Evolutionary conservation across 2,888 invertebrate species (phyloP).

Genomic region (Drosophila barbarae): DNA sequence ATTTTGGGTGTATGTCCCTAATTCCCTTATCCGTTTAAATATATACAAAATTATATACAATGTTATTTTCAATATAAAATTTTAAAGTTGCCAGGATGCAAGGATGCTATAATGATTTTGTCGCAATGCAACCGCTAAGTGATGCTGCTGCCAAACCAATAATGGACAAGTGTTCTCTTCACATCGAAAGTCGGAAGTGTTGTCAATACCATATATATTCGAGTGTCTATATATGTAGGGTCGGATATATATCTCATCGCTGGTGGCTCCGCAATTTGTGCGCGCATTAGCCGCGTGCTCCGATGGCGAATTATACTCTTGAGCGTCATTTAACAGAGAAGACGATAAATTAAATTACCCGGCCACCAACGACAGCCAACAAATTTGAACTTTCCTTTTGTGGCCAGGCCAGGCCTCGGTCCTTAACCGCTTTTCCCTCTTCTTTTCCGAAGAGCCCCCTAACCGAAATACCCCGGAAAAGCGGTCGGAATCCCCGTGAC

Average conservation of each 20-base stretch:
- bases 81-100: not conserved
- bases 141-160: not conserved
- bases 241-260: constrained; percentile 19
- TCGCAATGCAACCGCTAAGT: constrained; percentile 11
- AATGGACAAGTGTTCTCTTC: constrained; percentile 3
- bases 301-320: constrained; percentile 70
- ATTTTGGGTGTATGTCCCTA: not conserved
- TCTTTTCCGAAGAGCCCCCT: not conserved
- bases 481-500: constrained; percentile 9
- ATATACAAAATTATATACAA: not conserved
- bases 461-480: not conserved
- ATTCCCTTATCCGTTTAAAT: not conserved
- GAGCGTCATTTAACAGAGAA: constrained; percentile 73
- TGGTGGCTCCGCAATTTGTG: constrained; percentile 62
- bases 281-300: constrained; percentile 68
- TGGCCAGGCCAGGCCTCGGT: constrained; percentile 26
- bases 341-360: constrained; percentile 75
- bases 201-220: constrained; percentile 15
- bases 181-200: constrained; percentile 38
- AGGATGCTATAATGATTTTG: constrained; percentile 5
- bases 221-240: not conserved
- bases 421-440: constrained; percentile 19
- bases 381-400: constrained; percentile 66
- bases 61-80: not conserved
- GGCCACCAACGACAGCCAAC: constrained; percentile 60